A percentile compares a stretch with the other conserved stretches of the same genome.
Evolutionary conservation across 1,140 invertebrate genomes (phyloP).

Genomic region (Pachypeltis micranthus): DNA sequence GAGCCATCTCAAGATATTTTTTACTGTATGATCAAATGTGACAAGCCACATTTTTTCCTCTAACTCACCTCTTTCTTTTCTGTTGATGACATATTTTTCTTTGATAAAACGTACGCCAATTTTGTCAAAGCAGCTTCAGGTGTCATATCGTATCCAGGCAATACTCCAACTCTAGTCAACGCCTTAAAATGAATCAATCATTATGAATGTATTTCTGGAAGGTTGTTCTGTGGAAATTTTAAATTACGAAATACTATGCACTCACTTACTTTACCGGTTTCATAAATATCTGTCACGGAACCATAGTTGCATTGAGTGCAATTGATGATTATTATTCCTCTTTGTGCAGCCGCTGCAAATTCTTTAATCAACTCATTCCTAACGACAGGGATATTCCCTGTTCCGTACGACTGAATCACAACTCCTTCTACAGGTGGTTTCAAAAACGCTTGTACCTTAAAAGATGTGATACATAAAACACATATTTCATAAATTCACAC

Average conservation of each 20-base stretch:
- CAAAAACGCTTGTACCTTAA: constrained; percentile 58
- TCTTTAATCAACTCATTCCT: constrained; percentile 68
- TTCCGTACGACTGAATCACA: constrained; percentile 84
- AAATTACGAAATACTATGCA: not conserved
- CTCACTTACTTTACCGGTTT: constrained; percentile 59
- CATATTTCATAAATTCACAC: not conserved
- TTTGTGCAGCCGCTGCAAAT: constrained; percentile 54
- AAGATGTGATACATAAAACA: not conserved
- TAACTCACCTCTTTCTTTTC: constrained; percentile 45
- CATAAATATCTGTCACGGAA: constrained; percentile 61
- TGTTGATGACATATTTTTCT: constrained; percentile 58
- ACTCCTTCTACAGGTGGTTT: constrained; percentile 76
- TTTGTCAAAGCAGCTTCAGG: constrained; percentile 88
- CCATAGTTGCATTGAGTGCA: constrained; percentile 80
- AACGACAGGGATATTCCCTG: constrained; percentile 74
- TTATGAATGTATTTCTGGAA: too few species aligned
- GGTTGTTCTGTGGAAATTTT: too few species aligned
- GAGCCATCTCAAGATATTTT: too few species aligned
- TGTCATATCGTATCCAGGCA: constrained; percentile 89
- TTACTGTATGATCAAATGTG: too few species aligned
- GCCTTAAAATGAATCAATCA: constrained; percentile 34
- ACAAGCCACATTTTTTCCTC: too few species aligned
- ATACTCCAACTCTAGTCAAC: constrained; percentile 54
- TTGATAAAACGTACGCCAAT: constrained; percentile 78
- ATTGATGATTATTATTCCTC: constrained; percentile 84